Base-by-base conservation (phyloP, 1,140 invertebrate species). In the Hormaphis cornu region DNA sequence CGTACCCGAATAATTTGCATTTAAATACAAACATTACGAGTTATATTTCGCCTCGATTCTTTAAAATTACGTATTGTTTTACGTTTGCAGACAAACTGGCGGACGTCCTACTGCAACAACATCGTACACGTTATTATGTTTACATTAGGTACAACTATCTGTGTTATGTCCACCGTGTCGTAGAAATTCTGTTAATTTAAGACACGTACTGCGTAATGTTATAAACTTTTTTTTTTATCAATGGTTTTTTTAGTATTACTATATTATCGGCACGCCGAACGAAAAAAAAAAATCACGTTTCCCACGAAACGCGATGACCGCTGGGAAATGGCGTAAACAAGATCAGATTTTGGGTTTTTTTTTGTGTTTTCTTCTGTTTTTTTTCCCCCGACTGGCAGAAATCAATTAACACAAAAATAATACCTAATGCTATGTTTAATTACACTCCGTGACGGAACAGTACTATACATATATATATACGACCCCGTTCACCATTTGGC, bases 221-320 rank as follows among this genome's bases (percentile, higher is more conserved):
- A 22, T 56, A 37, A 22, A 37, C 20, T 30, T 2, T 56, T 40
- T 58, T 56, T 56, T 40, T 58, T 58, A 58, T 58, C 18, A 58
- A 58, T 37, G 35, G 54, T 40, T 14, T 37, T 10, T 37, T 35
- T 37, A 37, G 53, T 56, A n/a, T 58, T 33, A 33, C 30, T 20
- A 48, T 66, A 50, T 66, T 66, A 66, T 66, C 50, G 40, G 61
- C 50, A 50, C 44, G n/a, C n/a, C 26, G 44, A 33, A 30, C 26
- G 56, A 44, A 30, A 22, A 66, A 63, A 66, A 66, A 66, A 50
- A 50, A 44, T 24, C 61, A 20, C n/a, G 61, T 66, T 33, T 66
- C 61, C 61, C 61, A 66, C 61, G 61, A n/a, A n/a, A n/a, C n/a
- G n/a, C n/a, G 61, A 66, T 48, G 61, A 42, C 16, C 5, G 61